Evolutionary conservation across 2,888 invertebrate genomes (phyloP), one percentile per base, ranked within the genome.

Genomic region (Brenthis daphne): DNA sequence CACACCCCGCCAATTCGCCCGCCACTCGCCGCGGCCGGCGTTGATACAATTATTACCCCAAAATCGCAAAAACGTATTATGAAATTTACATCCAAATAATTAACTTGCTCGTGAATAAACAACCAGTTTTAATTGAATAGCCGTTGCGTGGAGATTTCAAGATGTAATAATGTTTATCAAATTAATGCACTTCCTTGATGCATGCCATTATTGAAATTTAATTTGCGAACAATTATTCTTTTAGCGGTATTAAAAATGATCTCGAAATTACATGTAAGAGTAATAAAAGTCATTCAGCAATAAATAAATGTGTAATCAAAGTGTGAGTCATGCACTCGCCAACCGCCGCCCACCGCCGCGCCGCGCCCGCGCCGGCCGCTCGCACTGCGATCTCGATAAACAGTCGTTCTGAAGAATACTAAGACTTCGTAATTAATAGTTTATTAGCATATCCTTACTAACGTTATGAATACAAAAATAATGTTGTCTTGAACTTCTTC

Each of bases 241-340:
- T 24, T 50, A 60, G 50, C 50, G 24, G 60, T 33, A 48, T 11
- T 29, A 33, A 54, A 60, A 29, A 60, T 58, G 50, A 54, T 66
- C 54, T 29, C 54, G 43, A 51, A 60, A 67, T 67, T 64, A 48
- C 57, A 63, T 57, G 24, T 54, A 57, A 48, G 51, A 47, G 29
- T 43, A 51, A 53, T 64, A 68, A 68, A 58, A 64, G 68, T 66
- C 70, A 43, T 53, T 68, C 37, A 61, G 67, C 68, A 71, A 71
- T 73, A 73, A 73, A 73, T 69, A 69, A 71, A 71, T 67, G 67
- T 57, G 69, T 69, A 70, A 71, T 69, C 68, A 69, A 66, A 61
- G 67, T 64, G 57, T 50, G 65, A 63, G 57, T 16, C 43, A 57
- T 63, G 55, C 24, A 24, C 43, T 51, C 48, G 55, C 29, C 48